Percentiles rank a stretch among this genome's conserved stretches.
phyloP scores from a whole-genome alignment of 2,888 invertebrate genomes.

The Lasius fuliginosus region DNA sequence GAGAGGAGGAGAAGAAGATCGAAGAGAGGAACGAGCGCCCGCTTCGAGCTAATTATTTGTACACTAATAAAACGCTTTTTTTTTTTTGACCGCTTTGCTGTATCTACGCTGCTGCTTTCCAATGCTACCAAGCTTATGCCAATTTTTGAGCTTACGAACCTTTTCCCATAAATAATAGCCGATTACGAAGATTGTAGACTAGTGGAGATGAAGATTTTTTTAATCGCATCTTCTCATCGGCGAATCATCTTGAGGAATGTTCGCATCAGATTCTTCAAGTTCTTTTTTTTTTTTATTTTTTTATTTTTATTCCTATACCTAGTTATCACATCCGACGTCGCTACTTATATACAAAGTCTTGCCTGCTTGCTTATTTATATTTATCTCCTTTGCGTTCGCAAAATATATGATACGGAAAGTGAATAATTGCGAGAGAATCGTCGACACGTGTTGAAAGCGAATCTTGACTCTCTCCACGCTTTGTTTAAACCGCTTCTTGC shows the following conservation, averaged over 20 bases:
- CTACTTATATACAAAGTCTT: too few species aligned
- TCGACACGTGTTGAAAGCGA: background rate
- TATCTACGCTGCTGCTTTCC: constrained; percentile 46
- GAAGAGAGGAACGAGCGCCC: background rate
- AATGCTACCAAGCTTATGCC: constrained; percentile 20
- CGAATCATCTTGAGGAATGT: too few species aligned
- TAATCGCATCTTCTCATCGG: background rate
- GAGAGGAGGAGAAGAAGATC: background rate
- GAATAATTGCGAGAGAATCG: background rate
- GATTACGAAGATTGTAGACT: background rate
- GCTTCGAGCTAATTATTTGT: constrained; percentile 34
- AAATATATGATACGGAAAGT: background rate
- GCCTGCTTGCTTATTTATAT: background rate
- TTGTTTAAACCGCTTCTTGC: constrained; percentile 9
- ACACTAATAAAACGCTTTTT: constrained; percentile 47
- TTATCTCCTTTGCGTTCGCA: background rate
- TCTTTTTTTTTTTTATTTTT: too few species aligned
- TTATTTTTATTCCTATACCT: too few species aligned
- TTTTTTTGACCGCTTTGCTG: constrained; percentile 37
- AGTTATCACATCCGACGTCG: too few species aligned
- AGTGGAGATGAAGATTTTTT: background rate
- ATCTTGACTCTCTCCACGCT: constrained; percentile 12
- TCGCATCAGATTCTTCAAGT: too few species aligned
- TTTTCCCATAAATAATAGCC: constrained; percentile 1
- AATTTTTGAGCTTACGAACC: background rate